Evolutionary conservation across 1,140 invertebrate species (phyloP), one percentile per base, ranked within the genome.

Genomic region (Megalopta genalis): DNA sequence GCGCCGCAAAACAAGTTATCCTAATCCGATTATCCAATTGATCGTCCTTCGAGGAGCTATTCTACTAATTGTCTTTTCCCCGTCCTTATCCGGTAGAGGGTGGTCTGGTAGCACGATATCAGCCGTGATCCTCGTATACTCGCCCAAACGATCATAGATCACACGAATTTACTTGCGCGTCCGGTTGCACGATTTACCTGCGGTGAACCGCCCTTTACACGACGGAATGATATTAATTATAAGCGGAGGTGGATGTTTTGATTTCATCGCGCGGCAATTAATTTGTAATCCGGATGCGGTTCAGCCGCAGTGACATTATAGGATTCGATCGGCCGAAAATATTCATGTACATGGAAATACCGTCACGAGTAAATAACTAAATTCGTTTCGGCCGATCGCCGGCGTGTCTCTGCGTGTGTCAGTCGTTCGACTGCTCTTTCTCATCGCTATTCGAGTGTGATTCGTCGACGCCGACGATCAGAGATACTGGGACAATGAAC

Each of bases 1-100:
- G 9, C 42, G 60, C 90, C 90, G 75, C 86, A 87, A 83, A 89
- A 90, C 87, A 85, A 89, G 90, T 91, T 90, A 89, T 88, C 81
- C 81, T 88, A 89, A 92, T 88, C 84, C 80, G 67, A 82, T 91
- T 92, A 91, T 86, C 88, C 88, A 80, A 91, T 91, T 86, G 88
- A 90, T 90, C 86, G 72, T 86, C 87, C 86, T 88, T 88, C 77
- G 83, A 77, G 85, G 80, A 88, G 78, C 88, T 85, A 91, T 91
- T 91, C 88, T 84, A 79, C 86, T 90, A 90, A 91, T 92, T 91
- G 88, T 90, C 83, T 85, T 74, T 81, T 80, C 63, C 83, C 77
- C 78, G 0, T 49, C 69, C 57, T 69, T 60, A 54, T n/a, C 59
- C 65, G n/a, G 1, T 32, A n/a, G 7, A 54, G 42, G 27, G 39